Evolutionary conservation across 2,797 vertebrate species (phyloP), one percentile per base, ranked within the genome.

Genomic region (Chelon auratus): DNA sequence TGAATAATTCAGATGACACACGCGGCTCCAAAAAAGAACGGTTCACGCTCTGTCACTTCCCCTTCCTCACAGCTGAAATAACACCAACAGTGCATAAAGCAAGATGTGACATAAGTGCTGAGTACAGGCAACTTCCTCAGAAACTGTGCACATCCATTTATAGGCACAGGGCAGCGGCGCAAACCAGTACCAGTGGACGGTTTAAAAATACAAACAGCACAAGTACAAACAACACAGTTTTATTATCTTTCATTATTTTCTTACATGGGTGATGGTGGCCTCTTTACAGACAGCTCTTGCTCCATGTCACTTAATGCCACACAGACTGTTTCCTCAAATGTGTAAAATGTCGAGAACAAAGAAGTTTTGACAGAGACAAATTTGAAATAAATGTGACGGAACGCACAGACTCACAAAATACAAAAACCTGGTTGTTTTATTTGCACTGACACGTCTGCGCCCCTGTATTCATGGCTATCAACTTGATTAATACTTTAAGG

Each of bases 401-500:
- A 81, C 62, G 61, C 7, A 73, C 68, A 78, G 61, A 85, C 72
- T 51, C 51, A 62, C 74, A 61, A 62, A 86, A 84, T 84, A 91
- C 67, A 85, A 89, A 86, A 88, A 59, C 62, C 76, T 86, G 86
- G 72, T 71, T 4, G 3, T 84, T 83, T 66, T 51, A 72, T 78
- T 85, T 72, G 81, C 77, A 68, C 79, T 81, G 67, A 56, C 75
- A 51, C 60, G 18, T 62, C 68, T 61, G 14, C 11, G 61, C 70
- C 88, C 88, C 88, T 87, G 93, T 92, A 90, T 59, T 92, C 92
- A 91, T 92, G 90, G 77, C 79, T 91, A 93, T 88, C 91, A 91
- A 87, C 83, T 81, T 51, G 79, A 87, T 87, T 92, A 92, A 94
- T 91, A 93, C 92, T 95, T 91, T 90, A 95, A 95, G 94, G 94